These are phyloP conservation scores for Ostrea edulis DNA, from an alignment of 1,140 invertebrate genomes.

Conservation along the genomic window DNA sequence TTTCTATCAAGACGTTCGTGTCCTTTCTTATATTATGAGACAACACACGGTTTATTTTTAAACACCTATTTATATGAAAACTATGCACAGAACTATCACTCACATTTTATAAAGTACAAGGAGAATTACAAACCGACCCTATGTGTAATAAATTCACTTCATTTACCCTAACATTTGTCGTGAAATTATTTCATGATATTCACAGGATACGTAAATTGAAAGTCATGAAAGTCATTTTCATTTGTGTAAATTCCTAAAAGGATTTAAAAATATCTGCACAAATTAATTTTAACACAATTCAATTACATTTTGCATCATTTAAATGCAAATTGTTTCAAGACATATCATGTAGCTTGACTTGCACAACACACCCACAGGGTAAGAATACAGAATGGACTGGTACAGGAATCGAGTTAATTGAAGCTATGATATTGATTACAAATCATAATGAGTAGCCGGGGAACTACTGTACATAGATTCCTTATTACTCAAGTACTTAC, in stretches of 20 bases:
- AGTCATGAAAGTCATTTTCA: too few species aligned
- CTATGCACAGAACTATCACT: background rate
- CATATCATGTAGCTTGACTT: background rate
- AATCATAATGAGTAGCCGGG: too few species aligned
- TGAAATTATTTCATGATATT: background rate
- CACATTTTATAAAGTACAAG: background rate
- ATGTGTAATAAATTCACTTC: background rate
- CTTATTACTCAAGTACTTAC: too few species aligned
- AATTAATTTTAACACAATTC: background rate
- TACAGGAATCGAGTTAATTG: too few species aligned
- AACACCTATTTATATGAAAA: background rate
- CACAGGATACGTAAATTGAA: background rate
- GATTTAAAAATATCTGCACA: background rate
- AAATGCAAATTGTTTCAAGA: background rate
- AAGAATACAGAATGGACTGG: background rate
- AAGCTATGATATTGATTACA: too few species aligned
- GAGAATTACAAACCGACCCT: background rate
- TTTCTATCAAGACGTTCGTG: slow-evolving; percentile 18
- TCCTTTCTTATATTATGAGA: background rate
- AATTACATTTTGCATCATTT: background rate
- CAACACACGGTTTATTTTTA: background rate
- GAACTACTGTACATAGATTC: too few species aligned
- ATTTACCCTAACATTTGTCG: background rate
- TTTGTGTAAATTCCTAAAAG: background rate
- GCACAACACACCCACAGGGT: background rate